Base-by-base conservation (phyloP, 1,140 invertebrate genomes). In the Theocolax elegans region DNA sequence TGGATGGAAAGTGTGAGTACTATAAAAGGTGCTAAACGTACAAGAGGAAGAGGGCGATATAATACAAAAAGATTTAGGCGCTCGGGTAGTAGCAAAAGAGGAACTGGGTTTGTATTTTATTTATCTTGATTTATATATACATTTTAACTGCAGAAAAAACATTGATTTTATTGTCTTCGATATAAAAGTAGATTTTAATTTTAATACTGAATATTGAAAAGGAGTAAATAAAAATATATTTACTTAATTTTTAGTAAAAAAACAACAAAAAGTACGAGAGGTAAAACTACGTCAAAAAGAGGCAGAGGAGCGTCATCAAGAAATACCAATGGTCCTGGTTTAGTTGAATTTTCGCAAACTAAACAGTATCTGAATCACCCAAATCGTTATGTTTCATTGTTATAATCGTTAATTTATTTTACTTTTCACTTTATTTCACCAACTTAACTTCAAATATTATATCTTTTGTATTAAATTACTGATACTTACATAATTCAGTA, bases 291-390 rank as follows among this genome's bases (percentile, higher is more conserved):
- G 29, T 46, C 71, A 12, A 42, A 64, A 17, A 60, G 72, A 42
- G 68, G 51, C 60, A 72, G 49, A 6, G 49, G 27, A 17, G 17
- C 67, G 27, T 74, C 69, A 29, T 48, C 51, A 13, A 67, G 27
- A 1, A 27, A 2, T 13, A 27, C 13, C n/a, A 25, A 21, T 10
- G 62, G 62, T 25, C 62, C 76, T 2, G 83, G 82, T 38, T 71
- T 85, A 25, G 76, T 83, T 27, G 76, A 72, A 72, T 76, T 82
- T 51, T 76, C 74, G 17, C 79, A 80, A 74, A 79, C 75, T 10
- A 80, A 78, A 56, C 38, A 78, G 48, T 81, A 76, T 67, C 63
- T 78, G 0, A 27, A 60, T 7, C 75, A 83, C 75, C 79, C 80
- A 9, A 42, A 75, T 15, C 75, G 81, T 72, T 82, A 77, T 29